phyloP scores from a whole-genome alignment of 1,140 invertebrate genomes.

The Drosophila nigromelanica region DNA sequence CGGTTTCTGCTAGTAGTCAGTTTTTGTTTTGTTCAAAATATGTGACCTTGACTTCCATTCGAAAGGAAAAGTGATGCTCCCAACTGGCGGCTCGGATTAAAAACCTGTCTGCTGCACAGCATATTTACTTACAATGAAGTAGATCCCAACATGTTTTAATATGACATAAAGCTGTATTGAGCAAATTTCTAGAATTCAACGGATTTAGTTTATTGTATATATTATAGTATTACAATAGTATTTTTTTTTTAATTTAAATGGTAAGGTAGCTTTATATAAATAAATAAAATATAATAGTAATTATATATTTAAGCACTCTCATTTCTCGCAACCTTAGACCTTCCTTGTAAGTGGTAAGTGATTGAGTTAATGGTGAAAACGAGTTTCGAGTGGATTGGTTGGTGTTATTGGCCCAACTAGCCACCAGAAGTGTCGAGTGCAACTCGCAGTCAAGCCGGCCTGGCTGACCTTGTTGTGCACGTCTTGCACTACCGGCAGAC shows the following conservation, averaged over 20 bases:
- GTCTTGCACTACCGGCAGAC: constrained; percentile 32
- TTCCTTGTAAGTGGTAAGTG: neutral
- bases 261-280: neutral
- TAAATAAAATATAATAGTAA: neutral
- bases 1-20: constrained; percentile 14
- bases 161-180: neutral
- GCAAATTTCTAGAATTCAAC: neutral
- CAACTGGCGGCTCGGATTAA: constrained; percentile 26
- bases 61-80: constrained; percentile 71
- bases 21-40: constrained; percentile 32
- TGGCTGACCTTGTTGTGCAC: constrained; percentile 35
- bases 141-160: neutral
- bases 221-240: too few species aligned
- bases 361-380: constrained; percentile 25
- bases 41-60: constrained; percentile 73
- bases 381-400: constrained; percentile 31
- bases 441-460: constrained; percentile 11
- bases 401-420: constrained; percentile 15
- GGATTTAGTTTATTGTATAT: too few species aligned
- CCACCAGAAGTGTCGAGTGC: constrained; percentile 35
- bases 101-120: constrained; percentile 55
- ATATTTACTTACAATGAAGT: neutral
- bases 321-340: neutral
- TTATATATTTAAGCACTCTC: neutral
- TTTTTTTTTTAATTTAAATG: too few species aligned